Evolutionary conservation across 1,140 invertebrate species (phyloP), one percentile per base, ranked within the genome.

Genomic region (Parapsyche elsis): DNA sequence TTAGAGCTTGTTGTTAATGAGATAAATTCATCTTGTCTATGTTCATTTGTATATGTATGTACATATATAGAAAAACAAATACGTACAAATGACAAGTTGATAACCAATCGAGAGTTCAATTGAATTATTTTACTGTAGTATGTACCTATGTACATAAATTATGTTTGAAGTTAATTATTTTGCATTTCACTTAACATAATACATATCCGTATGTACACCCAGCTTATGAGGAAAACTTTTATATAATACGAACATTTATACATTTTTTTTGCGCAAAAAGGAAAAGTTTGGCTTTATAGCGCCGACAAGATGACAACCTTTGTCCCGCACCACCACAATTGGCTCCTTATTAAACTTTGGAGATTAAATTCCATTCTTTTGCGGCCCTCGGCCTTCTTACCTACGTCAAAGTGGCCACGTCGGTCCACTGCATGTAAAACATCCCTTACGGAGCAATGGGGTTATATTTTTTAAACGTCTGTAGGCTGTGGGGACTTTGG

Each of bases 331-430:
- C 4, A 14, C 23, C 64, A 67, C 64, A 67, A 67, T 67, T 67
- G 64, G 64, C 64, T 67, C 64, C 64, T 67, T 67, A 67, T 67
- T 67, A 67, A 67, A 67, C 64, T 67, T 67, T 67, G 64, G 24
- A 67, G 64, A 67, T 67, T 67, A 67, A 67, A 67, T 67, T 67
- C 64, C 64, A 67, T 67, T 67, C 64, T 67, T 67, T 67, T 26
- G 64, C 12, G 49, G 21, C 64, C 64, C 64, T 24, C 5, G 19
- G 9, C 24, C 24, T 23, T 61, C 21, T 61, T 67, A 14, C 24
- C 64, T 14, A 67, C 24, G 21, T 67, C 64, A 67, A 67, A 67
- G 64, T 24, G 23, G 64, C 21, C 64, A 23, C 64, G 23, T 67
- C 49, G 1, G 49, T 53, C 12, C 10, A 14, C 49, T 10, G 49